Evolutionary conservation across 2,888 invertebrate genomes (phyloP).

Genomic region (Luperina nickerlii): DNA sequence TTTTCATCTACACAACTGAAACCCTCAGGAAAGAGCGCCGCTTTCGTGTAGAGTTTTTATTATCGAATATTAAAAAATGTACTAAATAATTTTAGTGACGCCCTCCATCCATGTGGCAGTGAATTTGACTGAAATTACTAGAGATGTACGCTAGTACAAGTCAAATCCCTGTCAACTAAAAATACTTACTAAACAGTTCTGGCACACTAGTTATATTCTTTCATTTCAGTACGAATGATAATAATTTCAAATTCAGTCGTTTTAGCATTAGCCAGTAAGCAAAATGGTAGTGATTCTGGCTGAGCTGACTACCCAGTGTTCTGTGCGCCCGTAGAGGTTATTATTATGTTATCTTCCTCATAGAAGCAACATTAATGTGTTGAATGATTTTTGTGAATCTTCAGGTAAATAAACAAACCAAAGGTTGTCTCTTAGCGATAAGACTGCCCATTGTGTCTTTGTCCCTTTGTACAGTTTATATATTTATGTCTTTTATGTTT

Average conservation of each 20-base stretch:
- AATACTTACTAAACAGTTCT: background rate
- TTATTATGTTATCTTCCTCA: background rate
- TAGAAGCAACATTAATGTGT: background rate
- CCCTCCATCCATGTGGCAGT: slow-evolving; percentile 83
- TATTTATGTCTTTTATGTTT: no score
- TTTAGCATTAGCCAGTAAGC: background rate
- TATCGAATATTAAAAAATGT: slow-evolving; percentile 60
- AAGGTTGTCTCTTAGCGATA: no score
- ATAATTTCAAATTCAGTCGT: background rate
- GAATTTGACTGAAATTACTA: slow-evolving; percentile 71
- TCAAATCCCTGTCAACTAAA: slow-evolving; percentile 26
- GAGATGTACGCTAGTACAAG: slow-evolving; percentile 20
- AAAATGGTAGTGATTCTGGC: background rate
- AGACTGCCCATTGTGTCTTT: no score
- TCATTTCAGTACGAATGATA: background rate
- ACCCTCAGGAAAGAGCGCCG: slow-evolving; percentile 67
- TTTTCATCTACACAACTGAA: slow-evolving; percentile 79
- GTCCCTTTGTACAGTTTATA: no score
- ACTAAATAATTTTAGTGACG: slow-evolving; percentile 75
- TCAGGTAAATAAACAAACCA: background rate
- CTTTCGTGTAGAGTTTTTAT: slow-evolving; percentile 69
- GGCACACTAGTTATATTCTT: background rate
- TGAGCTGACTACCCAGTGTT: background rate
- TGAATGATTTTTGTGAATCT: no score
- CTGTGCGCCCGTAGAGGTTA: background rate